Conservation (phyloP, 92 coral and sea anemone species). For the Siderastrea radians region DNA sequence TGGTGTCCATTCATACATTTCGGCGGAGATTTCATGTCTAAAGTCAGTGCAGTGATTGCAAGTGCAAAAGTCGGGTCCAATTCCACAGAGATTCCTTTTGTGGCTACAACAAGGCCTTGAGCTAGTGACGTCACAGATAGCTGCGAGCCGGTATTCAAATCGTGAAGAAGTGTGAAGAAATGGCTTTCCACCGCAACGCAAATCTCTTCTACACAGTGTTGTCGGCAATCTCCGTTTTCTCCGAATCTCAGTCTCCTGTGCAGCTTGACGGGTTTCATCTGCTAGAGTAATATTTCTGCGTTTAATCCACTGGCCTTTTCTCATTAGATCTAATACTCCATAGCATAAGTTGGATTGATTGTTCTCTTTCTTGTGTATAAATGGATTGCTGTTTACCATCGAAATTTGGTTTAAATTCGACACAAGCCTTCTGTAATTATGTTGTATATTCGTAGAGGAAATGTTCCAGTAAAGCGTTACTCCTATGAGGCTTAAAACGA, state of each 20-base stretch:
- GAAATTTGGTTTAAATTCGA: not conserved
- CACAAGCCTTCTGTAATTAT: no score
- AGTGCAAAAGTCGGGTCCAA: constrained; percentile 44
- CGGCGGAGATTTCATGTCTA: constrained; percentile 61
- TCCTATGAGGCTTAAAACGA: constrained; percentile 2
- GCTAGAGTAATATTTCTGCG: not conserved
- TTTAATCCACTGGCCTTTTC: constrained; percentile 4
- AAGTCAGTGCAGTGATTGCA: constrained; percentile 72
- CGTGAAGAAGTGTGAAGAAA: not conserved
- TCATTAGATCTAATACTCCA: constrained; percentile 2
- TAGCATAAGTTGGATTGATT: not conserved
- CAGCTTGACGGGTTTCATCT: not conserved
- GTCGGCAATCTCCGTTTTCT: constrained; percentile 1
- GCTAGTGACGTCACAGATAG: constrained; percentile 11
- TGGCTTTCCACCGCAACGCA: constrained; percentile 5
- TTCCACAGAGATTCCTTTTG: constrained; percentile 56
- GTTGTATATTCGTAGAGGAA: not conserved
- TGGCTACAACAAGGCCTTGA: constrained; percentile 69
- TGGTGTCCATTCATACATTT: constrained; percentile 69
- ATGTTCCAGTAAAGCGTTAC: constrained; percentile 13
- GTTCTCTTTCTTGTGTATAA: not conserved
- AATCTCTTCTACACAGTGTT: not conserved
- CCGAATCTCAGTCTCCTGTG: not conserved
- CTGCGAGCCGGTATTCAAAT: not conserved
- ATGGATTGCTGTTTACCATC: not conserved